Percentiles rank a stretch among this genome's conserved stretches.
Evolutionary conservation across 1,140 invertebrate species (phyloP).

Genomic region (Leptoteleia sp.): DNA sequence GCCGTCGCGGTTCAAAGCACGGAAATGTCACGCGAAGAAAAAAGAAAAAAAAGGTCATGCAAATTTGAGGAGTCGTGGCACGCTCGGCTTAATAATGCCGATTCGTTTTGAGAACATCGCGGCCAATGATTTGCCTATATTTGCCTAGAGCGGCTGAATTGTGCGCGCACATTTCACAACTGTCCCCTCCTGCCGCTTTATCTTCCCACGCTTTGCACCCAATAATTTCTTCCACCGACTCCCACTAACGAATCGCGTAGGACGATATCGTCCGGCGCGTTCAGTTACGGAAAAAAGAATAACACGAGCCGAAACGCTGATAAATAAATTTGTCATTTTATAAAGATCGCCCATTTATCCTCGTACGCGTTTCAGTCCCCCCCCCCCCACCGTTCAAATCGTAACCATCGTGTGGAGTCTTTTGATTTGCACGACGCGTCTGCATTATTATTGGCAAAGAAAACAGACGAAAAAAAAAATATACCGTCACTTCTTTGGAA

Average conservation of each 20-base stretch:
- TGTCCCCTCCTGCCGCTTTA: slow-evolving; percentile 28
- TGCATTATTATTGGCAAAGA: too few species aligned
- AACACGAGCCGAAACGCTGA: slow-evolving; percentile 3
- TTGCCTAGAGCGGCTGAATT: slow-evolving; percentile 38
- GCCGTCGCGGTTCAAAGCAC: slow-evolving; percentile 12
- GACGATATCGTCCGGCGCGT: slow-evolving; percentile 29
- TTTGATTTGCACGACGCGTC: too few species aligned
- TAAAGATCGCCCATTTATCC: slow-evolving; percentile 21
- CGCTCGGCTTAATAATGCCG: neutral
- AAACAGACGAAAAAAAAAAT: too few species aligned
- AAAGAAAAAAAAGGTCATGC: too few species aligned
- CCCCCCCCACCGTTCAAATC: too few species aligned
- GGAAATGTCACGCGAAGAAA: slow-evolving; percentile 36
- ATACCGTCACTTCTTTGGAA: too few species aligned
- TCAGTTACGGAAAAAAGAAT: slow-evolving; percentile 28
- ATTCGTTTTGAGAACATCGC: slow-evolving; percentile 34
- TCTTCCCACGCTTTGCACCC: slow-evolving; percentile 55
- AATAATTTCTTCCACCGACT: slow-evolving; percentile 49
- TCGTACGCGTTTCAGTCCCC: too few species aligned
- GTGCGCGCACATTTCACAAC: slow-evolving; percentile 36
- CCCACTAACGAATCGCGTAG: slow-evolving; percentile 36
- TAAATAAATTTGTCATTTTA: slow-evolving; percentile 37
- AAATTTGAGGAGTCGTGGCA: slow-evolving; percentile 11
- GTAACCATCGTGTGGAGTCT: too few species aligned
- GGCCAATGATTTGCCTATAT: slow-evolving; percentile 53